These are phyloP conservation scores for Aurelia aurita DNA, from an alignment of 30 jellyfish, hydroid and myxozoan genomes.

Conservation along the genomic window DNA sequence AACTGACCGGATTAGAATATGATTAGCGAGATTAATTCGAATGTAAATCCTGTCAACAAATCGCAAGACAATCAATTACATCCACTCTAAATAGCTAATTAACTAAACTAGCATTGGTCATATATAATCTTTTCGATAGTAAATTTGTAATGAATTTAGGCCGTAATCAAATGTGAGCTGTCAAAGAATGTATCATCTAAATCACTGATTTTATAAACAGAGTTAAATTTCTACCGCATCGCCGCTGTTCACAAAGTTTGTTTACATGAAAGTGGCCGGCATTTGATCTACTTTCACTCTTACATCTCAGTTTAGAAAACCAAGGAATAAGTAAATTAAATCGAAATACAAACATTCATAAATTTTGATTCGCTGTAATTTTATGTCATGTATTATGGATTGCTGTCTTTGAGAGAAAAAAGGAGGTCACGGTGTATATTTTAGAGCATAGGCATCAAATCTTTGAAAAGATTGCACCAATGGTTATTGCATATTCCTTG, in stretches of 20 bases:
- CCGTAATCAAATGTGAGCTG: constrained; percentile 26
- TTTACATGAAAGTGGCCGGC: constrained; percentile 58
- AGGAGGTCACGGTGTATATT: too few species aligned
- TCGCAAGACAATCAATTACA: constrained; percentile 39
- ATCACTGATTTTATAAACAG: constrained; percentile 65
- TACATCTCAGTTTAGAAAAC: constrained; percentile 61
- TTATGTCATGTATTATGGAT: constrained; percentile 35
- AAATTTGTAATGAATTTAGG: constrained; percentile 74
- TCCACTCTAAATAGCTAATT: constrained; percentile 56
- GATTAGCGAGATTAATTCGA: constrained; percentile 20
- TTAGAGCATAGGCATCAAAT: too few species aligned
- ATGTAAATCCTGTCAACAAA: background rate
- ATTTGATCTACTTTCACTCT: constrained; percentile 34
- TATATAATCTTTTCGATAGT: constrained; percentile 43
- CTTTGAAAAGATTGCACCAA: too few species aligned
- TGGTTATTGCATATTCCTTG: too few species aligned
- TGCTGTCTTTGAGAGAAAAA: too few species aligned
- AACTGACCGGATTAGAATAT: constrained; percentile 37
- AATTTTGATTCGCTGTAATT: constrained; percentile 48
- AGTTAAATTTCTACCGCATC: constrained; percentile 47
- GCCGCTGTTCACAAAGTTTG: constrained; percentile 22
- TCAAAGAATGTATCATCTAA: constrained; percentile 54
- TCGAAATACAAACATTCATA: constrained; percentile 37
- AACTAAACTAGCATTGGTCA: constrained; percentile 73
- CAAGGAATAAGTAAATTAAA: constrained; percentile 63